phyloP scores from a whole-genome alignment of 2,113 vertebrate genomes.

The Syngnathus floridae region DNA sequence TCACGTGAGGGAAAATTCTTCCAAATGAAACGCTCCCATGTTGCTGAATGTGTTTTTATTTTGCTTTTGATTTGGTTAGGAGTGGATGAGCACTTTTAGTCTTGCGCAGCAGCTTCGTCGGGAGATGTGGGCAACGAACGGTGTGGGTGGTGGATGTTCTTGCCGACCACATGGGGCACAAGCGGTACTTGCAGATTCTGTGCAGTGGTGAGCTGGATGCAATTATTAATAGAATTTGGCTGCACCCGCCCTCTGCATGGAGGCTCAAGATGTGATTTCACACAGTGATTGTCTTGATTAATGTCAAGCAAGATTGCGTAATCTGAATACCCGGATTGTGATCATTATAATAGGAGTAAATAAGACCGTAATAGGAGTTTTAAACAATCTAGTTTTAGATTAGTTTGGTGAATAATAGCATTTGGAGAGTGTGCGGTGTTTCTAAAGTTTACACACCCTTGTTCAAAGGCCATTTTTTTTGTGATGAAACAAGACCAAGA shows the following conservation, averaged over 20 bases:
- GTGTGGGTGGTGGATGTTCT: slow-evolving; percentile 66
- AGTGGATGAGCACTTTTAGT: slow-evolving; percentile 30
- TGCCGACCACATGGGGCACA: slow-evolving; percentile 56
- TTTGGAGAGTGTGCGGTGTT: neutral
- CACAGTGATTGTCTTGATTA: slow-evolving; percentile 4
- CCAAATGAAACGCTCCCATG: neutral
- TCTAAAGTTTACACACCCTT: too few species aligned
- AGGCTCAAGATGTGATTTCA: slow-evolving; percentile 28
- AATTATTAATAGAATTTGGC: slow-evolving; percentile 61
- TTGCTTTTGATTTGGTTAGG: slow-evolving; percentile 16
- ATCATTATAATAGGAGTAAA: too few species aligned
- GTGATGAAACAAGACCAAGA: too few species aligned
- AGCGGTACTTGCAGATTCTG: slow-evolving; percentile 53
- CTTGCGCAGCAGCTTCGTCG: slow-evolving; percentile 45
- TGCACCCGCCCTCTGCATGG: slow-evolving; percentile 30
- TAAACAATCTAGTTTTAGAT: neutral
- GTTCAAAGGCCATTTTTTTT: too few species aligned
- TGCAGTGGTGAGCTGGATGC: slow-evolving; percentile 43
- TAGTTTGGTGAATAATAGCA: neutral
- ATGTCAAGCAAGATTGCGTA: neutral
- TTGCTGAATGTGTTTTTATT: neutral
- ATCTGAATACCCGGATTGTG: neutral
- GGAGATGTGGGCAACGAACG: slow-evolving; percentile 43
- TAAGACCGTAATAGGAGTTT: neutral
- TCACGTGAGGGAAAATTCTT: too few species aligned